Evolutionary conservation across 2,888 invertebrate species (phyloP), one percentile per base, ranked within the genome.

Genomic region (Sceliomorpha sp.): DNA sequence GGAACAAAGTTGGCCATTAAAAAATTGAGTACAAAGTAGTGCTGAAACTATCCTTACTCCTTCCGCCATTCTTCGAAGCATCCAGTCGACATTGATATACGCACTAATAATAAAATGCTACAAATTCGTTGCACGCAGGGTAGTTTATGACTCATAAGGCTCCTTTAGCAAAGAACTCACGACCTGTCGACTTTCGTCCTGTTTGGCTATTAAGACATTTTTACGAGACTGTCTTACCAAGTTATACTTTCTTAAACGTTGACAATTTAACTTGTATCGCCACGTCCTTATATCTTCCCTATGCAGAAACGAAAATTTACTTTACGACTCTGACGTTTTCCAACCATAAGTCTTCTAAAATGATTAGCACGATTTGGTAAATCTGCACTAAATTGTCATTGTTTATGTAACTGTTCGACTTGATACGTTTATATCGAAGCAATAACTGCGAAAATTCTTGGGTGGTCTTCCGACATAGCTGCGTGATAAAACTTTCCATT

Each of bases 41-140:
- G 58, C 42, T 56, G 15, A 10, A 48, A 40, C 55, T 45, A 24
- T 51, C 29, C 44, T 60, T 58, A 53, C 70, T 70, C 66, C 60
- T 60, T 62, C 62, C 27, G 47, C 31, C 17, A 47, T 42, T 9
- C 12, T 12, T 32, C 9, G 29, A 29, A 29, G 29, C 9, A 29
- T 29, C 29, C 29, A 5, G 29, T 8, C 29, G 29, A 9, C 29
- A 40, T 40, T 59, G 47, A 77, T 77, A 75, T 76, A 74, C 73
- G 76, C 69, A 64, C 67, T 63, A 76, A 79, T 80, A 85, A 86
- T 87, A 86, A 87, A 87, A 87, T 82, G 78, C 82, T 84, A 87
- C 84, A 86, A 84, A 86, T 86, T 87, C 84, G 83, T 79, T 74
- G 82, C 76, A 77, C 73, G 69, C 70, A 72, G 80, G 80, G 78